These are phyloP conservation scores for Chelidonichthys spinosus DNA, from an alignment of 2,797 vertebrate species.

Conservation along the genomic window DNA sequence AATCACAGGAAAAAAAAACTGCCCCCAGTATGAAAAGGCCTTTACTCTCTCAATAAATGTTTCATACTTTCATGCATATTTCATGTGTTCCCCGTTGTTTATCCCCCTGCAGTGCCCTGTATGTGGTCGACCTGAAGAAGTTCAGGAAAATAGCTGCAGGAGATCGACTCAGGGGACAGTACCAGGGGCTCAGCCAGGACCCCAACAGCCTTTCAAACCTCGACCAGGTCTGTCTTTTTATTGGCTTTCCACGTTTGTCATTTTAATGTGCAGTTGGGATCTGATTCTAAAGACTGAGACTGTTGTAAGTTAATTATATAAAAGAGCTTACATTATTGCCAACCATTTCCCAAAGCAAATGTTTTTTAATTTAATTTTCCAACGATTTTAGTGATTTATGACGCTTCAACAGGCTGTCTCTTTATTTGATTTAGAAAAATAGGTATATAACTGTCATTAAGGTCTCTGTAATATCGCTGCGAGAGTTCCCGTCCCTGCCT, in stretches of 20 bases:
- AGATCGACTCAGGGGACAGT: conserved; percentile 95
- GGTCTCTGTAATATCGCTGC: neutral
- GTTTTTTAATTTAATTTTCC: too few species aligned
- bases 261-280: neutral
- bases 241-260: neutral
- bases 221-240: conserved; percentile 88
- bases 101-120: conserved; percentile 87
- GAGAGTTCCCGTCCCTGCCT: neutral
- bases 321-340: neutral
- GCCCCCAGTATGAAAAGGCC: neutral
- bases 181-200: conserved; percentile 98
- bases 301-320: neutral
- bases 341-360: conserved; percentile 1
- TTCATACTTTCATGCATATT: neutral
- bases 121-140: conserved; percentile 98
- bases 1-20: neutral
- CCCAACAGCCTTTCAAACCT: conserved; percentile 99
- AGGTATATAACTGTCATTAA: neutral
- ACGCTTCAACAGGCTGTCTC: neutral
- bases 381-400: too few species aligned
- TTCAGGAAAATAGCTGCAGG: conserved; percentile 98
- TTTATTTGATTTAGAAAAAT: neutral
- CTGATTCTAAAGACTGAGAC: neutral
- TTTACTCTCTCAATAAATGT: neutral
- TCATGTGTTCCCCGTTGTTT: neutral